These are phyloP conservation scores for Sinotaia quadrata DNA, from an alignment of 2,888 invertebrate species.

Conservation along the genomic window DNA sequence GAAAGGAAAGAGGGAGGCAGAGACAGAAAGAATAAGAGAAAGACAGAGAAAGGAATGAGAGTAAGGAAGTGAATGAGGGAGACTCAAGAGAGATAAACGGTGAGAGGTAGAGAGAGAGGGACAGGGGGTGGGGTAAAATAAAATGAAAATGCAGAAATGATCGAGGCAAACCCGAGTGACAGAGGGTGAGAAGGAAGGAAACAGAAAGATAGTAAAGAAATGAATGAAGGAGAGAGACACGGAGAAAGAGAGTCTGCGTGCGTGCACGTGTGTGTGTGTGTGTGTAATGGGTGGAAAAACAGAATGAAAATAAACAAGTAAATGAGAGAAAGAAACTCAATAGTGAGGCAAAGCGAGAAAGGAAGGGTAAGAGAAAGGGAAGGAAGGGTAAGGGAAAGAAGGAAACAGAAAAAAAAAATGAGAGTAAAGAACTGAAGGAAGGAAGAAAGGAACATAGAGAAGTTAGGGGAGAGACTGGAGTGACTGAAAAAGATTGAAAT, in stretches of 20 bases:
- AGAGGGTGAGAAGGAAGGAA: not conserved
- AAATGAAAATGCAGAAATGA: too few species aligned
- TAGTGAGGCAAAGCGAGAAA: not conserved
- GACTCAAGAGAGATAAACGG: constrained; percentile 1
- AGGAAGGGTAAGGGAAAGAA: too few species aligned
- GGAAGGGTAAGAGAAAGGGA: not conserved
- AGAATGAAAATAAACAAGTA: not conserved
- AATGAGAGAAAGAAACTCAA: not conserved
- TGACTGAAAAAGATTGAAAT: constrained; percentile 1
- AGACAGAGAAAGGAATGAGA: not conserved
- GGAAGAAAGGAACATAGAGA: not conserved
- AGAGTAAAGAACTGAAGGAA: too few species aligned
- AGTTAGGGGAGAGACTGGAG: not conserved
- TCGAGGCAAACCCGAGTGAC: not conserved
- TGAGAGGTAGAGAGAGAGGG: too few species aligned
- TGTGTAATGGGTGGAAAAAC: not conserved
- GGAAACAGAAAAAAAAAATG: too few species aligned
- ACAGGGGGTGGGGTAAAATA: too few species aligned
- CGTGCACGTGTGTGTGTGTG: too few species aligned
- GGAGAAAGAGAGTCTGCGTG: too few species aligned
- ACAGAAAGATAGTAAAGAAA: not conserved
- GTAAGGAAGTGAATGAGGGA: not conserved
- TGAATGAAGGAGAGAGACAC: not conserved
- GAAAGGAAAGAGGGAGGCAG: not conserved
- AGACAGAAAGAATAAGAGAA: not conserved